These are phyloP conservation scores for Pseudochirops cupreus DNA, from an alignment of 2,797 vertebrate species.

Conservation along the genomic window DNA sequence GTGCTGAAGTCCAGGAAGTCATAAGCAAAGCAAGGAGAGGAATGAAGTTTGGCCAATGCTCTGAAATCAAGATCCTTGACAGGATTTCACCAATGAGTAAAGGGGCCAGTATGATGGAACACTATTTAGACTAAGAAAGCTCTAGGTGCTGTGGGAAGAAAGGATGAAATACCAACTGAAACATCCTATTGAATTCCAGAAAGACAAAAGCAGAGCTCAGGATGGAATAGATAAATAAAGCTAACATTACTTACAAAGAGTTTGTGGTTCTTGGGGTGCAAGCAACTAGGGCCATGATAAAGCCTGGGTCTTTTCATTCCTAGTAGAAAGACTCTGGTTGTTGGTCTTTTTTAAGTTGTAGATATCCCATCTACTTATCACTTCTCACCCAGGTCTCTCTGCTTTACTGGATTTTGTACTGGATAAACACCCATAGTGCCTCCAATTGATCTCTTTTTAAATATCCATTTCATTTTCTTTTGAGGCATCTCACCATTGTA, in stretches of 20 bases:
- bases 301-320: background rate
- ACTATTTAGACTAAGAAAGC: background rate
- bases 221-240: background rate
- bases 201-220: background rate
- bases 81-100: background rate
- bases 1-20: background rate
- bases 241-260: background rate
- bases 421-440: background rate
- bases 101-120: background rate
- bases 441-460: background rate
- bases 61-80: background rate
- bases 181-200: background rate
- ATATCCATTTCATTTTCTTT: background rate
- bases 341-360: background rate
- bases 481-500: background rate
- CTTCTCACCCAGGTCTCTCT: background rate
- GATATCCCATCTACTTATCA: background rate
- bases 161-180: background rate
- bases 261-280: background rate
- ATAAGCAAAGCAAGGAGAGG: background rate
- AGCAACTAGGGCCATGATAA: background rate
- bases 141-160: background rate
- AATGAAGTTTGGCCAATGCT: background rate
- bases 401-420: background rate
- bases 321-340: background rate